Evolutionary conservation across 2,797 vertebrate species (phyloP).

Genomic region (Chelidonichthys spinosus): DNA sequence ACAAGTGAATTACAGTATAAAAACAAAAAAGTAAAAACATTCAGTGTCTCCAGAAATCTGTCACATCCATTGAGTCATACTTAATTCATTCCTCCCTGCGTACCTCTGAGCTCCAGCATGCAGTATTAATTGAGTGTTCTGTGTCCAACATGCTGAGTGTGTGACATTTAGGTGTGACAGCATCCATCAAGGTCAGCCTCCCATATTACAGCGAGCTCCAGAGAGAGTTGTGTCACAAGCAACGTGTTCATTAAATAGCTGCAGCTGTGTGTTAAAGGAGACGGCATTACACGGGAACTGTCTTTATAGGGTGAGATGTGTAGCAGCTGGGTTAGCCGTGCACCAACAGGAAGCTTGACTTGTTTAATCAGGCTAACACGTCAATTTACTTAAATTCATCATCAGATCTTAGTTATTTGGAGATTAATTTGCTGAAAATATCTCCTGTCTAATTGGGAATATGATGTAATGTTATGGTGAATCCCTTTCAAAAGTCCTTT

Average conservation of each 20-base stretch:
- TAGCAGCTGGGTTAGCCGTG: not conserved
- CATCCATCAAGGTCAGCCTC: constrained; percentile 20
- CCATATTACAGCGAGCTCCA: constrained; percentile 10
- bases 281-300: not conserved
- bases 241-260: constrained; percentile 1
- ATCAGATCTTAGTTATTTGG: too few species aligned
- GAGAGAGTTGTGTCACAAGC: not conserved
- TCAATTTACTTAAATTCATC: not conserved
- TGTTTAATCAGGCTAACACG: not conserved
- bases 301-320: not conserved
- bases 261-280: not conserved
- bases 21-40: not conserved
- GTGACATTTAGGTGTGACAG: constrained; percentile 53
- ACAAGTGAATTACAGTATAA: not conserved
- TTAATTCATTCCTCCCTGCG: constrained; percentile 12
- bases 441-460: not conserved
- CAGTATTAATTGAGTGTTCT: constrained; percentile 33
- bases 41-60: not conserved
- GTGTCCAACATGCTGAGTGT: constrained; percentile 42
- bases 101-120: not conserved
- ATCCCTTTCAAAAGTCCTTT: not conserved
- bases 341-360: not conserved
- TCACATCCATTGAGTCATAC: constrained; percentile 6
- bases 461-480: not conserved
- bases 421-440: not conserved